Evolutionary conservation across 2,888 invertebrate genomes (phyloP).

Genomic region (Zeuzera pyrina): DNA sequence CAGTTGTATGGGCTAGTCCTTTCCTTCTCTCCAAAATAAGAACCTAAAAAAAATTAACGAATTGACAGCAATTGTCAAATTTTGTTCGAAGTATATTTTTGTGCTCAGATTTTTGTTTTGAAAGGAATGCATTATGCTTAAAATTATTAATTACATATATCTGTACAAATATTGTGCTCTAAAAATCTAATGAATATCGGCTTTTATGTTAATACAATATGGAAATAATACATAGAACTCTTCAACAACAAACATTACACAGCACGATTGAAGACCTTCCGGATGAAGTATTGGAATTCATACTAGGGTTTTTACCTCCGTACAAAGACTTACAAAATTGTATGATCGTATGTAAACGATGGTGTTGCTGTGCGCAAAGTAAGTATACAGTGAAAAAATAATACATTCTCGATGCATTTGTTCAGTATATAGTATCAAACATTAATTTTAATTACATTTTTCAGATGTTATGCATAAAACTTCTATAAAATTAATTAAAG

Average conservation of each 20-base stretch:
- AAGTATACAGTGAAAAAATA: constrained; percentile 58
- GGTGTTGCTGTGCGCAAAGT: constrained; percentile 90
- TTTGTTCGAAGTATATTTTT: no score
- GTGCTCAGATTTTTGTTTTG: background rate
- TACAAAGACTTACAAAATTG: constrained; percentile 92
- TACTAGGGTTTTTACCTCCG: constrained; percentile 89
- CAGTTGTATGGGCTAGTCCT: no score
- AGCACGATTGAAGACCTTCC: constrained; percentile 81
- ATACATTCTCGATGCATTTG: no score
- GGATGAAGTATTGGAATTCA: constrained; percentile 94
- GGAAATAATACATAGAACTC: constrained; percentile 46
- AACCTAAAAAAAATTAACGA: no score
- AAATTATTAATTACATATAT: constrained; percentile 1
- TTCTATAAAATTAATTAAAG: constrained; percentile 81
- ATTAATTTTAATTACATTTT: constrained; percentile 30
- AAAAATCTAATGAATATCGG: no score
- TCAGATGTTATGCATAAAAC: constrained; percentile 86
- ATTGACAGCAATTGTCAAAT: no score
- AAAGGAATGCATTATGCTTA: constrained; percentile 1
- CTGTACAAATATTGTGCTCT: background rate
- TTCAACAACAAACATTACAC: constrained; percentile 39
- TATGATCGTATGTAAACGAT: constrained; percentile 88
- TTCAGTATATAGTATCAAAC: constrained; percentile 6
- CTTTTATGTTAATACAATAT: constrained; percentile 20
- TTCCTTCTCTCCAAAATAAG: no score